phyloP scores from a whole-genome alignment of 2,888 invertebrate genomes.

The Cynaeus angustus region DNA sequence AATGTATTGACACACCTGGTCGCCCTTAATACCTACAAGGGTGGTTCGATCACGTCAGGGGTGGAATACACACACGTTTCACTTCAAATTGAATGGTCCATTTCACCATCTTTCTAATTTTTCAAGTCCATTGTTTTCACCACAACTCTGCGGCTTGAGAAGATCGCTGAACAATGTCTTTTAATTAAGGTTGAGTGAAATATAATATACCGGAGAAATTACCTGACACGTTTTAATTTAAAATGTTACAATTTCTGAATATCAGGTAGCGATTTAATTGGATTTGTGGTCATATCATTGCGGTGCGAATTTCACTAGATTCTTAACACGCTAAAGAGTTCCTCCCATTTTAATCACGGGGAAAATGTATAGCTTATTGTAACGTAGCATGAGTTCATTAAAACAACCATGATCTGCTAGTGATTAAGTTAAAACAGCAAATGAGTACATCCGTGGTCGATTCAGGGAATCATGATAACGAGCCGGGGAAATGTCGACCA shows the following conservation, averaged over 20 bases:
- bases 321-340: conserved; percentile 7
- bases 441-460: not conserved
- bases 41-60: conserved; percentile 34
- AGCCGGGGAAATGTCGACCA: too few relatives aligned
- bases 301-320: conserved; percentile 25
- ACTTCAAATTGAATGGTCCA: conserved; percentile 2
- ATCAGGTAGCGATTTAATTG: conserved; percentile 14
- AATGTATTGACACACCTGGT: conserved; percentile 41
- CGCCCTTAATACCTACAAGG: conserved; percentile 32
- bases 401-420: not conserved
- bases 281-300: conserved; percentile 20
- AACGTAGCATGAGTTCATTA: conserved; percentile 1
- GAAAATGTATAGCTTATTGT: conserved; percentile 4
- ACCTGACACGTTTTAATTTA: conserved; percentile 34
- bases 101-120: conserved; percentile 18
- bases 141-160: conserved; percentile 26
- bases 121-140: conserved; percentile 22
- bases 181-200: conserved; percentile 45
- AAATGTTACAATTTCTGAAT: conserved; percentile 12
- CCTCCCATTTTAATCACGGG: conserved; percentile 1
- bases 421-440: conserved; percentile 2
- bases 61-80: conserved; percentile 12
- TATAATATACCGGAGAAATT: conserved; percentile 44
- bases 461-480: too few relatives aligned
- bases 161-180: conserved; percentile 31